Base-by-base conservation (phyloP, 1,140 invertebrate species). In the Steinernema feltiae region DNA sequence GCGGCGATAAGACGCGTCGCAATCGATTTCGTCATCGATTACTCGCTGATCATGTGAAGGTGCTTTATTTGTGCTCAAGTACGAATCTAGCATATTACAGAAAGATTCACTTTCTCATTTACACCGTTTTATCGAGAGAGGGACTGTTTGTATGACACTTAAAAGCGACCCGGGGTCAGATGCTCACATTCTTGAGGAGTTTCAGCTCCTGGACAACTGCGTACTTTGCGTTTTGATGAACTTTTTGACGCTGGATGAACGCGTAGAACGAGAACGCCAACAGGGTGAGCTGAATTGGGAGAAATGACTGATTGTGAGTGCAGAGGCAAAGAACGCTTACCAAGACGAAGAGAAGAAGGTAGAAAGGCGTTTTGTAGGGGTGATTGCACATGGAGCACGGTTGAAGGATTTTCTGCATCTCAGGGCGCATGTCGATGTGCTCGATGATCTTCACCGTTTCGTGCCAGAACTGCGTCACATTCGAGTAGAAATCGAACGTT, bases 401-500 rank as follows among this genome's bases (percentile, higher is more conserved):
- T 21, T 63, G 53, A 21, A 63, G 53, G 15, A 63, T 21, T 21
- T 63, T 63, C 7, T n/a, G 15, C 12, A 27, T 27, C 53, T 63
- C 53, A 3, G 53, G 53, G 24, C 53, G 53, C 53, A 63, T 63
- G 53, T 63, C 53, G 53, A 63, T 63, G 53, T 63, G 53, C 70
- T 71, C 70, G 70, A 71, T 71, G 32, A 53, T 30, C 15, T n/a
- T 15, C 7, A 71, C 70, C 7, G 70, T 71, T 71, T 71, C 70
- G 32, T 71, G 70, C 70, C 70, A 71, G 46, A 71, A 71, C 15
- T 32, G 46, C 7, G 70, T 53, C 70, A 71, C 70, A n/a, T 53
- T 71, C 46, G 32, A 15, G 70, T 35, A 71, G 70, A 71, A 71
- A 21, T 53, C 70, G 24, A 32, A 35, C 7, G 70, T 53, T 30